Conservation (phyloP, 2,113 vertebrate genomes). For the Solenodon paradoxus region DNA sequence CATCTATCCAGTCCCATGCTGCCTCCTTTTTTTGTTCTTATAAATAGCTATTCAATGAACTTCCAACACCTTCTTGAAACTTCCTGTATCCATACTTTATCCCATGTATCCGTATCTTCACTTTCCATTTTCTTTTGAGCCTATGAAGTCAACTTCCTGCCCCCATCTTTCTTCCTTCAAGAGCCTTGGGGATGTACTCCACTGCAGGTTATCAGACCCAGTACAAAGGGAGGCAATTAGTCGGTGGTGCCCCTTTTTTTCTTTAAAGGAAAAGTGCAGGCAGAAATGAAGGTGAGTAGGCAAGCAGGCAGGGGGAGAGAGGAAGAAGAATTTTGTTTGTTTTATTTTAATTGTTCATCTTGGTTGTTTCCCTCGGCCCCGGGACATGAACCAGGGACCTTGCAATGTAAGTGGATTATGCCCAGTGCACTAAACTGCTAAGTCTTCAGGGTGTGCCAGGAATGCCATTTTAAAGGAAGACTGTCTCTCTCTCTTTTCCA, state of each 20-base stretch:
- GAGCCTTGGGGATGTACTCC: not conserved
- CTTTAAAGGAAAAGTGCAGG: no score
- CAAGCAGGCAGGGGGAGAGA: no score
- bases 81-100: not conserved
- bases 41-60: not conserved
- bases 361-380: no score
- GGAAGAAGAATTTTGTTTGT: no score
- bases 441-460: no score
- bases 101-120: not conserved
- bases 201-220: not conserved
- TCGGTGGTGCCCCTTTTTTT: not conserved
- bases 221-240: not conserved
- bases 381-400: no score
- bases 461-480: not conserved
- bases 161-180: not conserved
- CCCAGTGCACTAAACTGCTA: no score
- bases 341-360: no score
- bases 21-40: not conserved
- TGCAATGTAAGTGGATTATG: no score
- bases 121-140: not conserved
- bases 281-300: no score
- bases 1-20: not conserved
- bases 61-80: not conserved
- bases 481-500: not conserved
- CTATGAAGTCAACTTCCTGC: not conserved